These are phyloP conservation scores for Synergus itoensis DNA, from an alignment of 2,888 invertebrate genomes.

Conservation along the genomic window DNA sequence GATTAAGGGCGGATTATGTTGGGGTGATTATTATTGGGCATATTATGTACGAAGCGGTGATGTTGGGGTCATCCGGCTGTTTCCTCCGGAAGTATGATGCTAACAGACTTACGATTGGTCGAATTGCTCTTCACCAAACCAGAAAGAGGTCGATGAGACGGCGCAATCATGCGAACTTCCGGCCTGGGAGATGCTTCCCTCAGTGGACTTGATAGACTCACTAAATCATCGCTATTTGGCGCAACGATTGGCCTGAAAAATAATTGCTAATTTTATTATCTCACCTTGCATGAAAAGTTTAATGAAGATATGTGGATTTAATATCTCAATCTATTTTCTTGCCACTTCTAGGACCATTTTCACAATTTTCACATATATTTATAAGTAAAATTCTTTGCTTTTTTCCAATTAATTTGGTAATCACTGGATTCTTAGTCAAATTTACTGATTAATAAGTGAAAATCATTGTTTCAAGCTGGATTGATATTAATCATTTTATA, in stretches of 20 bases:
- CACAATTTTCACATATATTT: no score
- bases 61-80: constrained; percentile 72
- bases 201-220: constrained; percentile 24
- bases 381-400: neutral
- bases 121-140: constrained; percentile 54
- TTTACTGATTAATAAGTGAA: no score
- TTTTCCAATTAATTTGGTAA: neutral
- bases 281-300: neutral
- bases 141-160: constrained; percentile 67
- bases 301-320: no score
- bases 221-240: constrained; percentile 12
- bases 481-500: neutral
- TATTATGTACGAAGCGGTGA: constrained; percentile 70
- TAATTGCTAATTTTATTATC: neutral
- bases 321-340: no score
- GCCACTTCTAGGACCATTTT: no score
- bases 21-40: no score
- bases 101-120: constrained; percentile 73
- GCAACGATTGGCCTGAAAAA: constrained; percentile 54
- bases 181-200: constrained; percentile 67
- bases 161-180: constrained; percentile 72
- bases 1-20: constrained; percentile 65
- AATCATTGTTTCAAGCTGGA: neutral
- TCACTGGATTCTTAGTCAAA: no score
- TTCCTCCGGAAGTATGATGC: constrained; percentile 73